Percentiles rank a stretch among this genome's conserved stretches.
Conservation (phyloP, 2,797 vertebrate species). For the Eutrigla gurnardus region DNA sequence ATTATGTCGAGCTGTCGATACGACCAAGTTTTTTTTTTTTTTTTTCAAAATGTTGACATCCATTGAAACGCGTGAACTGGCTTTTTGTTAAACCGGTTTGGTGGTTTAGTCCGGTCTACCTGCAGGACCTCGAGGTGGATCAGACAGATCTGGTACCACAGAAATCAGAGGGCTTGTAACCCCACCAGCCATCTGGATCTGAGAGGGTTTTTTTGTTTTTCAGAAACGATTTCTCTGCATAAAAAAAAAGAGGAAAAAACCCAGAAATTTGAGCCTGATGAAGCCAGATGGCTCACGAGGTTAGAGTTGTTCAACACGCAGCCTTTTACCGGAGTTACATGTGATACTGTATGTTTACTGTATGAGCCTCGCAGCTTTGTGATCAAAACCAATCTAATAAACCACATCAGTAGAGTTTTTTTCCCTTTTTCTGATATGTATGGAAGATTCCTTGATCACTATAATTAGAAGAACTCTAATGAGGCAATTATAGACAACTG, state of each 20-base stretch:
- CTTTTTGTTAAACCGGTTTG: constrained; percentile 7
- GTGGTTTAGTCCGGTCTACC: constrained; percentile 57
- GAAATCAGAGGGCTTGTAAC: constrained; percentile 55
- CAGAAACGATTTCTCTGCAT: constrained; percentile 33
- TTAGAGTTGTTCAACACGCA: constrained; percentile 63
- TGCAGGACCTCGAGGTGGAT: constrained; percentile 49
- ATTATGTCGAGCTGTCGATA: constrained; percentile 9
- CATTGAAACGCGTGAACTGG: not conserved
- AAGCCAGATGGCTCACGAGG: constrained; percentile 76
- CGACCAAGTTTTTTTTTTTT: not conserved
- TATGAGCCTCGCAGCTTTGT: constrained; percentile 34
- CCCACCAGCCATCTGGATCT: constrained; percentile 72
- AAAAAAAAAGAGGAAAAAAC: not conserved
- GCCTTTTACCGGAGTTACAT: constrained; percentile 29
- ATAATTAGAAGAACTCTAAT: constrained; percentile 84
- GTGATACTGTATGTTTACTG: constrained; percentile 24
- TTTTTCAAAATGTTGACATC: not conserved
- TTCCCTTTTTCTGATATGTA: constrained; percentile 72
- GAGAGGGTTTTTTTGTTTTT: constrained; percentile 47
- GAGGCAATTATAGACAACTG: constrained; percentile 85
- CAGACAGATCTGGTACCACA: constrained; percentile 17
- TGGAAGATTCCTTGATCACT: constrained; percentile 82
- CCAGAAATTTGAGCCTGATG: constrained; percentile 66
- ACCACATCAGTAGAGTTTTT: constrained; percentile 54
- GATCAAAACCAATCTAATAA: constrained; percentile 69